phyloP scores from a whole-genome alignment of 2,797 vertebrate species.

The Antennarius maculatus region DNA sequence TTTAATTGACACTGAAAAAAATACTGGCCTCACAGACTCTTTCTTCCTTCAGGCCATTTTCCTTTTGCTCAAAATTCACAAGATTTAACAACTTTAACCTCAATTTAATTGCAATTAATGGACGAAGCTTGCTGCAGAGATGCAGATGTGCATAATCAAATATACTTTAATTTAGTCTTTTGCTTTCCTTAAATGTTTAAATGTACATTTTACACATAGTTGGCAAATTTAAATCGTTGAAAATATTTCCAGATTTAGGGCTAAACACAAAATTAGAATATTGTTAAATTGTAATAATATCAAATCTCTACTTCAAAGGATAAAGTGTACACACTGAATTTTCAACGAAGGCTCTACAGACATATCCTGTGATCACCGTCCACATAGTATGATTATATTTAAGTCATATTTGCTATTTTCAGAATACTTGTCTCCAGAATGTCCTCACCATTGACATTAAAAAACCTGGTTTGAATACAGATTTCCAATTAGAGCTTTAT shows the following conservation, averaged over 20 bases:
- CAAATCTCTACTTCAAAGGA: no score
- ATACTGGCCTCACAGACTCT: slow-evolving; percentile 7
- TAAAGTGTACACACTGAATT: no score
- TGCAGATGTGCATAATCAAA: not conserved
- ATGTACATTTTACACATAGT: not conserved
- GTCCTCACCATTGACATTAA: slow-evolving; percentile 1
- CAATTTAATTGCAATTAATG: slow-evolving; percentile 12
- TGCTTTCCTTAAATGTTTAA: not conserved
- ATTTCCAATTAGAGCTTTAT: slow-evolving; percentile 53
- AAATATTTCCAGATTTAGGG: not conserved
- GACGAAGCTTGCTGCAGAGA: not conserved
- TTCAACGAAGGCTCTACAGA: no score
- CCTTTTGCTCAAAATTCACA: slow-evolving; percentile 8
- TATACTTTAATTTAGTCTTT: not conserved
- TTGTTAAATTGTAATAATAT: no score
- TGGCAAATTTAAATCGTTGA: not conserved
- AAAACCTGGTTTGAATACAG: slow-evolving; percentile 10
- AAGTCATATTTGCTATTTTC: not conserved
- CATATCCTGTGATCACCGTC: not conserved
- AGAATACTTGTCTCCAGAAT: not conserved
- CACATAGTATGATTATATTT: not conserved
- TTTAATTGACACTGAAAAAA: slow-evolving; percentile 42
- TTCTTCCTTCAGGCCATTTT: slow-evolving; percentile 8
- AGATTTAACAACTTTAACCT: not conserved
- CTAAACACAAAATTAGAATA: no score